Base-by-base conservation (phyloP, 2,113 vertebrate species). In the Dasypus novemcinctus region DNA sequence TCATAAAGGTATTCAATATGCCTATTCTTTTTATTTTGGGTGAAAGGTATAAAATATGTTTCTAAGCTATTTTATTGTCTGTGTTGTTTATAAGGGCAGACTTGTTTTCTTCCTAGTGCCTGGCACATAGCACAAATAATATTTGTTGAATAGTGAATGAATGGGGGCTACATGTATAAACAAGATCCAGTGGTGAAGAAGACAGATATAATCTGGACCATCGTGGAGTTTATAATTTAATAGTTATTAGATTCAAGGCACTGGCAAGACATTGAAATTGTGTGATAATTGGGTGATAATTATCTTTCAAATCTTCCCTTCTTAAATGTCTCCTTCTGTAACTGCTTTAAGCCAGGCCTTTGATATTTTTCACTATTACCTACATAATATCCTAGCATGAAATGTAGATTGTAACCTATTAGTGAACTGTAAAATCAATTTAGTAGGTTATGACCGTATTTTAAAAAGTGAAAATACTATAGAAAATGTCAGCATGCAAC, bases 1-100 rank as follows among this genome's bases (percentile, higher is more conserved):
- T 54, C 89, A 75, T 23, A 29, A 1, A 81, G 10, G 18, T 57
- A 88, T 57, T 81, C 64, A 15, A 43, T 74, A 88, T 93, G 74
- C 43, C 46, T 29, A 63, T 72, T 33, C 13, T 80, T 74, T 74
- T 81, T 21, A 7, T 81, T 88, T 81, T 52, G 29, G 31, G 41
- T 72, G 64, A 87, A 93, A 93, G 38, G 29, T 91, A 49, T 49
- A 91, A 71, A 29, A 46, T 41, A 21, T 87, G 66, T 63, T 93
- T 93, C 84, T 71, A 2, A 54, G 14, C 14, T 64, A 64, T 88
- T 81, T 61, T 54, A 66, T 78, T 38, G 29, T 87, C 78, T 87
- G 74, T 63, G 27, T n/a, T 52, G 23, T 64, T 52, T 52, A 25
- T 10, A 17, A 52, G 43, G 41, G 33, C 61, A 84, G 54, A 57